Conservation (phyloP, 2,888 invertebrate species). For the Leistus spinibarbis region DNA sequence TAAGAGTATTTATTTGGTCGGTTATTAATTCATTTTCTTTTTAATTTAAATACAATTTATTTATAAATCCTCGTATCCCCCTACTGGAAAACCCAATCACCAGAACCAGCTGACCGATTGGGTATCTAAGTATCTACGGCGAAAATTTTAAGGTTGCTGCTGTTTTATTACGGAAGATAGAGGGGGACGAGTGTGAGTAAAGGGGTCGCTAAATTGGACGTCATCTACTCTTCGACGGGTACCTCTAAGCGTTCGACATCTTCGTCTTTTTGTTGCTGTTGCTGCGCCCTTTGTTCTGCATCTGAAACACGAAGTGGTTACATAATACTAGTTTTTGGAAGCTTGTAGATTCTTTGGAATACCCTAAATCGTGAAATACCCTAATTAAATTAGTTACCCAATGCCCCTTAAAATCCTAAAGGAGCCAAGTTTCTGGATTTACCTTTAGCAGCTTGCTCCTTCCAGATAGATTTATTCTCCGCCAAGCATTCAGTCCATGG, state of each 20-base stretch:
- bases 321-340: no score
- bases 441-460: constrained; percentile 79
- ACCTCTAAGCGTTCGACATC: constrained; percentile 8
- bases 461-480: constrained; percentile 85
- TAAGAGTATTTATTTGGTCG: constrained; percentile 36
- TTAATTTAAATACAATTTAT: constrained; percentile 9
- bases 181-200: neutral
- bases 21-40: constrained; percentile 1
- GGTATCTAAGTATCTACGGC: neutral
- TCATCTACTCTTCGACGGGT: constrained; percentile 27
- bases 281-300: constrained; percentile 31
- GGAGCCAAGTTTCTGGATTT: constrained; percentile 41
- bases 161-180: neutral
- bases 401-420: no score
- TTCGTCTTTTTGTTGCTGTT: constrained; percentile 24
- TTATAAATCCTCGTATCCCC: neutral
- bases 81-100: neutral
- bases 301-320: constrained; percentile 22
- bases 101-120: neutral
- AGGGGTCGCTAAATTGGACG: constrained; percentile 4
- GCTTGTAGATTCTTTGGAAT: no score
- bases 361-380: no score
- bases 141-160: neutral
- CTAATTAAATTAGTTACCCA: no score
- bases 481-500: constrained; percentile 80